Evolutionary conservation across 2,888 invertebrate species (phyloP).

Genomic region (Poecilus cupreus): DNA sequence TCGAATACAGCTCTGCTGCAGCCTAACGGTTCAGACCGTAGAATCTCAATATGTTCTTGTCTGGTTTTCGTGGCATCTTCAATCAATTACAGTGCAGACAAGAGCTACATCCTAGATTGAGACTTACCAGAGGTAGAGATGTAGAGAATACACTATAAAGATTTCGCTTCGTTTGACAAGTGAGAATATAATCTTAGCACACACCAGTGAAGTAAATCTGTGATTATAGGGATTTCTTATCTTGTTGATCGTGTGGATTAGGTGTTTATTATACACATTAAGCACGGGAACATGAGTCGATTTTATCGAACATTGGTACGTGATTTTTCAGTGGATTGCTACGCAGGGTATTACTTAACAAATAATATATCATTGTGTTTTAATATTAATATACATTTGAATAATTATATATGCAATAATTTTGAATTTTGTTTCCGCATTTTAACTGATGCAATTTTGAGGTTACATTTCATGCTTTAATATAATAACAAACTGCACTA

Average conservation of each 20-base stretch:
- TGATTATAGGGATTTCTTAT: conserved; percentile 39
- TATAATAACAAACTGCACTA: too few species aligned
- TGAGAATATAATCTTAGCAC: conserved; percentile 21
- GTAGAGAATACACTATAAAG: conserved; percentile 5
- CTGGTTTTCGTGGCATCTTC: not conserved
- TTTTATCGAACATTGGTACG: conserved; percentile 31
- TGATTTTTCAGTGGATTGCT: conserved; percentile 3
- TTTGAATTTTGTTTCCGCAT: not conserved
- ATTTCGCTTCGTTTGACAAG: conserved; percentile 19
- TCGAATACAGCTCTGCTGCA: not conserved
- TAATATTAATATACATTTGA: not conserved
- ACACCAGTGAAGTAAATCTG: conserved; percentile 32
- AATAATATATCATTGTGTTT: not conserved
- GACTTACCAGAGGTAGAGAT: not conserved
- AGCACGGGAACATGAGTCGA: conserved; percentile 13
- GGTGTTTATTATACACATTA: conserved; percentile 50
- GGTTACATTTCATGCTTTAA: not conserved
- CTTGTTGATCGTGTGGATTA: conserved; percentile 38
- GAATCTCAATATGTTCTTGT: conserved; percentile 12
- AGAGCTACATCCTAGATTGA: not conserved
- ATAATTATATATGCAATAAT: conserved; percentile 6
- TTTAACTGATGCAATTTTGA: not conserved
- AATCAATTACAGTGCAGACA: conserved; percentile 1
- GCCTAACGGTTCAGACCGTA: not conserved
- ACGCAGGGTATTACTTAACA: not conserved